phyloP scores from a whole-genome alignment of 1,140 invertebrate genomes.

The Cyphomyrmex costatus region DNA sequence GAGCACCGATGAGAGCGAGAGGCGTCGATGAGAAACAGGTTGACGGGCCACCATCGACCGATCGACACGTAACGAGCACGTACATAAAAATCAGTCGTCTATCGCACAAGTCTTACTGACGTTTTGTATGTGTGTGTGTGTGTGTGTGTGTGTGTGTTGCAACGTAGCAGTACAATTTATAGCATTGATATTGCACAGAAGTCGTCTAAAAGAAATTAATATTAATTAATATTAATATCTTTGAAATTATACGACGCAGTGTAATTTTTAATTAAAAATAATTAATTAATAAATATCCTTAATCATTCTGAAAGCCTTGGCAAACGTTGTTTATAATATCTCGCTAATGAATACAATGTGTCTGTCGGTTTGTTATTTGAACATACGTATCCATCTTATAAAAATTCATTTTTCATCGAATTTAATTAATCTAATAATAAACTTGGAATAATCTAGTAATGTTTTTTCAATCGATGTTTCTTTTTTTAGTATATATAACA shows the following conservation, averaged over 20 bases:
- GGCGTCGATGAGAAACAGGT: slow-evolving; percentile 67
- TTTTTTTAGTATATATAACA: background rate
- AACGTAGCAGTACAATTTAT: background rate
- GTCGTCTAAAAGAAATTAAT: background rate
- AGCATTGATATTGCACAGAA: background rate
- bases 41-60: slow-evolving; percentile 55
- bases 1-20: slow-evolving; percentile 64
- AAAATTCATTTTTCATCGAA: slow-evolving; percentile 1
- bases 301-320: background rate
- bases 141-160: background rate
- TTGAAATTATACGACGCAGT: background rate
- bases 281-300: slow-evolving; percentile 3
- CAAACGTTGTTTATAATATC: background rate
- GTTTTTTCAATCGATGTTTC: background rate
- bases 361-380: background rate
- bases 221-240: background rate
- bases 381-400: background rate
- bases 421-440: slow-evolving; percentile 23
- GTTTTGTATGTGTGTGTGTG: background rate
- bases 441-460: too few species aligned
- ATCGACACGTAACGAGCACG: slow-evolving; percentile 48
- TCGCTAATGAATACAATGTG: background rate
- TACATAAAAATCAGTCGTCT: slow-evolving; percentile 64
- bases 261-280: slow-evolving; percentile 16
- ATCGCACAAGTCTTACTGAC: background rate